phyloP scores from a whole-genome alignment of 2,113 vertebrate genomes.

The Ardeotis arabs region DNA sequence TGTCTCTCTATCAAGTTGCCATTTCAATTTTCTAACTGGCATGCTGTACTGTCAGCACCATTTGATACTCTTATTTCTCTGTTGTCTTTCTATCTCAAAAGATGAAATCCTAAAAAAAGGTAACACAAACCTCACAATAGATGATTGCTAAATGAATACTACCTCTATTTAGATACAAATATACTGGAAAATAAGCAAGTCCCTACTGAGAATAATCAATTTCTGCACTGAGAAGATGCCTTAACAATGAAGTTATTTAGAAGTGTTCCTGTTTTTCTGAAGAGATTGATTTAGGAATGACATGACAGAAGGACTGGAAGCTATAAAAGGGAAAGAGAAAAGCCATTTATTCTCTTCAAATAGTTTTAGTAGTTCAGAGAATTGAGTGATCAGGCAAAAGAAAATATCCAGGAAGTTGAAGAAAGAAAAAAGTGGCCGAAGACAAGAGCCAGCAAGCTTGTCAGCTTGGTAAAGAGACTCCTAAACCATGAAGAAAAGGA shows the following conservation, averaged over 20 bases:
- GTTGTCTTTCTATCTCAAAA: background rate
- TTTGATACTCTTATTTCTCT: background rate
- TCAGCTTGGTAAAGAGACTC: background rate
- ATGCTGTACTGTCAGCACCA: background rate
- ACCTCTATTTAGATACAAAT: background rate
- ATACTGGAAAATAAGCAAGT: background rate
- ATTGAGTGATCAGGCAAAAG: background rate
- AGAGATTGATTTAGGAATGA: background rate
- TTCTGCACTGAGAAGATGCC: background rate
- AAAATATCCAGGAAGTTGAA: background rate
- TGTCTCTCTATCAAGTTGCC: background rate
- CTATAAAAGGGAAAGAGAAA: background rate
- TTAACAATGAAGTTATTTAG: background rate
- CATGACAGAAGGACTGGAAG: background rate
- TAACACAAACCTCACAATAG: background rate
- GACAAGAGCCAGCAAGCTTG: background rate
- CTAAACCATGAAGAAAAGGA: background rate
- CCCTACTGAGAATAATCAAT: background rate
- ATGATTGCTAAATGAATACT: background rate
- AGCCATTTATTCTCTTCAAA: background rate
- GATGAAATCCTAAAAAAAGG: background rate
- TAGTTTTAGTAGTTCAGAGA: background rate
- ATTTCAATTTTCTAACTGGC: background rate
- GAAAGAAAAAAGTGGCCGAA: background rate
- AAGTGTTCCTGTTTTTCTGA: background rate